Evolutionary conservation across 1,140 invertebrate genomes (phyloP).

Genomic region (Platyscapa corneri): DNA sequence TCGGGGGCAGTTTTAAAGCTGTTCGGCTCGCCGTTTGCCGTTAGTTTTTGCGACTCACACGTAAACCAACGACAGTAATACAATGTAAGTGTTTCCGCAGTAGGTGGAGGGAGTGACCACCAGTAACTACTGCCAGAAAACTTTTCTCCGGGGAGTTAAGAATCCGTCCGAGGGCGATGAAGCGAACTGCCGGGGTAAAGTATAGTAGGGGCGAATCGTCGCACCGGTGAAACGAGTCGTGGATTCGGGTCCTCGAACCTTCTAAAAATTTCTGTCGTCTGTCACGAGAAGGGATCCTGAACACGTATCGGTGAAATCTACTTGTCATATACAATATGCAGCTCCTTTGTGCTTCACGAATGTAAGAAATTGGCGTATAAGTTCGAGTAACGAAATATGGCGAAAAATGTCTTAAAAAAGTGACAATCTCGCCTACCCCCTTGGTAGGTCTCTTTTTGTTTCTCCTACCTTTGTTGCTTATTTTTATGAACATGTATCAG

Average conservation of each 20-base stretch:
- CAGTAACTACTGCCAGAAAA: background rate
- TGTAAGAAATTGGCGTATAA: background rate
- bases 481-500: background rate
- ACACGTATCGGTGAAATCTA: background rate
- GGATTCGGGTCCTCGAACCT: background rate
- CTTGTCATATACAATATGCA: background rate
- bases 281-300: background rate
- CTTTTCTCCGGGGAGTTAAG: background rate
- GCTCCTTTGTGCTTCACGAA: background rate
- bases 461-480: background rate
- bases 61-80: background rate
- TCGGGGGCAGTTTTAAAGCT: background rate
- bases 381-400: too few species aligned
- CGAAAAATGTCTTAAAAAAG: background rate
- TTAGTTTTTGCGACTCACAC: background rate
- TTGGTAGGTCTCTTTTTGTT: background rate
- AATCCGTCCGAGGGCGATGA: background rate
- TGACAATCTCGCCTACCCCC: too few species aligned
- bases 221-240: too few species aligned
- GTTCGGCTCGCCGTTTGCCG: constrained; percentile 19
- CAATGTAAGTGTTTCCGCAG: constrained; percentile 19
- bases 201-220: background rate
- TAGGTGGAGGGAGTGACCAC: too few species aligned
- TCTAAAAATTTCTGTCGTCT: background rate
- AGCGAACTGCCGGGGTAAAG: background rate